phyloP scores from a whole-genome alignment of 2,113 vertebrate species.

The Myotis yumanensis region DNA sequence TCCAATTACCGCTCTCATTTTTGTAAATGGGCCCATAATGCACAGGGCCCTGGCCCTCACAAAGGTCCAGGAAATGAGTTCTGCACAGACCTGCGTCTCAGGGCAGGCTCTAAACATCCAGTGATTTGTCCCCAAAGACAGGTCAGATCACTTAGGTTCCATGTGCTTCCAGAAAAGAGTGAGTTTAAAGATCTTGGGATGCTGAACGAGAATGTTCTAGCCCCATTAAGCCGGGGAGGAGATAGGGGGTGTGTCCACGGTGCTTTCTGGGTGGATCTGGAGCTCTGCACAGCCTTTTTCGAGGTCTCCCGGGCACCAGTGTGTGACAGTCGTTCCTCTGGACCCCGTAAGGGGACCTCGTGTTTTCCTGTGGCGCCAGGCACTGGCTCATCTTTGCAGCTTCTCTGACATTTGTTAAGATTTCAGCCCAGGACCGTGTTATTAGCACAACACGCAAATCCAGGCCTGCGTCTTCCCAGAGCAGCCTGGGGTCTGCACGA shows the following conservation, averaged over 20 bases:
- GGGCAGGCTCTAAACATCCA: constrained; percentile 60
- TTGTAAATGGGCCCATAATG: constrained; percentile 81
- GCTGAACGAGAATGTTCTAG: constrained; percentile 50
- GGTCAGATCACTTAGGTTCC: constrained; percentile 58
- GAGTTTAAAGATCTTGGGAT: constrained; percentile 68
- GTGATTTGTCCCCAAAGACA: constrained; percentile 63
- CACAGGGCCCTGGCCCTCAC: constrained; percentile 57
- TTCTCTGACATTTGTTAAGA: constrained; percentile 5
- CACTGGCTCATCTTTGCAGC: constrained; percentile 7
- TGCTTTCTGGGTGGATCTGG: accelerated
- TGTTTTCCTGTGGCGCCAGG: background rate
- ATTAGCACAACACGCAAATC: background rate
- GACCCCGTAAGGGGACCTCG: background rate
- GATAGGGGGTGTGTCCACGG: accelerated
- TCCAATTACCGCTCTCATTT: constrained; percentile 82
- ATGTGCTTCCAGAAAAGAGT: constrained; percentile 51
- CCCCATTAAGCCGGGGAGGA: constrained; percentile 7
- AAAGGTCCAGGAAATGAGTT: constrained; percentile 78
- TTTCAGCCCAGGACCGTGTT: background rate
- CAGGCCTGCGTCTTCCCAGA: accelerated
- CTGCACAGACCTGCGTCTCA: constrained; percentile 57
- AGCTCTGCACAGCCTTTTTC: accelerated
- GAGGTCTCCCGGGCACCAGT: background rate
- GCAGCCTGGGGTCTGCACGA: background rate
- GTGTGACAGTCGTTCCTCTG: background rate